phyloP scores from a whole-genome alignment of 2,888 invertebrate genomes.

The Pachydiplax longipennis region DNA sequence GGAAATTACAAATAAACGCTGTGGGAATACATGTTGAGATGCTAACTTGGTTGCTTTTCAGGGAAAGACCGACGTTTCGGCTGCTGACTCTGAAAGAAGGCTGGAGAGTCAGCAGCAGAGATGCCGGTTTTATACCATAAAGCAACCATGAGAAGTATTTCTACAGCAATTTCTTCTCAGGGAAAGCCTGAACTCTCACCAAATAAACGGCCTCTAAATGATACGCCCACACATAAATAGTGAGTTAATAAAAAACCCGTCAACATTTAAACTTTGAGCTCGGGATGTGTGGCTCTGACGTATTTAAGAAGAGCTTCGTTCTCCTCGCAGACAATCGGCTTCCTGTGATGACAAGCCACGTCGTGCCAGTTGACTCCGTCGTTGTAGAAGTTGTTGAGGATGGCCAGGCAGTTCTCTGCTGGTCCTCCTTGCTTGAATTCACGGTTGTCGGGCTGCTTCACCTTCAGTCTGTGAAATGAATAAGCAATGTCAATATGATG shows the following conservation, averaged over 20 bases:
- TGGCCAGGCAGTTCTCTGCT: slow-evolving; percentile 83
- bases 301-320: slow-evolving; percentile 72
- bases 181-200: too few species aligned
- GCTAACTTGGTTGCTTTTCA: too few species aligned
- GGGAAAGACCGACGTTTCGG: too few species aligned
- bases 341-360: slow-evolving; percentile 89
- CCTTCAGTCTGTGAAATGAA: slow-evolving; percentile 59
- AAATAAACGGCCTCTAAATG: too few species aligned
- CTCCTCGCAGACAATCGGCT: slow-evolving; percentile 89
- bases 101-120: too few species aligned
- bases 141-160: too few species aligned
- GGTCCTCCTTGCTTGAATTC: slow-evolving; percentile 83
- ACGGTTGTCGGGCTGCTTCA: slow-evolving; percentile 89
- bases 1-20: too few species aligned
- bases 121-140: too few species aligned
- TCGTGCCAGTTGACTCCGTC: slow-evolving; percentile 92
- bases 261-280: neutral
- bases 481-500: too few species aligned
- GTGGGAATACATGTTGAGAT: too few species aligned
- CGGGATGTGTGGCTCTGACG: neutral
- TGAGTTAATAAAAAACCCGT: neutral
- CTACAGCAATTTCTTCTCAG: too few species aligned
- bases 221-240: neutral
- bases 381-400: slow-evolving; percentile 89
- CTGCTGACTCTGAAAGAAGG: too few species aligned